These are phyloP conservation scores for Drosophila prolongata DNA, from an alignment of 2,888 invertebrate species.

Conservation along the genomic window DNA sequence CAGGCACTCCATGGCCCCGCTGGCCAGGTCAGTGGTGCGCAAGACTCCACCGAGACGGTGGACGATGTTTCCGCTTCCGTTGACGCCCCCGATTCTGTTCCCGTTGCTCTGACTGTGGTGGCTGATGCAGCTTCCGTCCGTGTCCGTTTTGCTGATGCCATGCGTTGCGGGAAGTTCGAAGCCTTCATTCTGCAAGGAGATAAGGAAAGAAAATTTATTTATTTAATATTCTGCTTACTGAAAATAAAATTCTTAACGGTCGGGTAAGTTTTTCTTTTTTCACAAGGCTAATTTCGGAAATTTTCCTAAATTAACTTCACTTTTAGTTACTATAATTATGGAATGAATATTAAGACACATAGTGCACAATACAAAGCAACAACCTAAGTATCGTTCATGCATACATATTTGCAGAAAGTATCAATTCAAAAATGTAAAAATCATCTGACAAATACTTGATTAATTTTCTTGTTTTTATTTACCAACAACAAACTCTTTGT, in stretches of 20 bases:
- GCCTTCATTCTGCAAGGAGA: slow-evolving; percentile 72
- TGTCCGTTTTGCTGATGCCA: slow-evolving; percentile 64
- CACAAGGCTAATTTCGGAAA: background rate
- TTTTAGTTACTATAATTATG: no score
- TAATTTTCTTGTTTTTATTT: no score
- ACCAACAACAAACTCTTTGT: background rate
- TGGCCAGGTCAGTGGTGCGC: slow-evolving; percentile 58
- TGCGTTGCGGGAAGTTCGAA: slow-evolving; percentile 71
- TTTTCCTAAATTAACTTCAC: no score
- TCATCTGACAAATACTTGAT: no score
- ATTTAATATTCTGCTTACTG: background rate
- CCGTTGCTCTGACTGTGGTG: slow-evolving; percentile 50
- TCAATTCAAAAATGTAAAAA: no score
- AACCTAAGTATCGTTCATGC: no score
- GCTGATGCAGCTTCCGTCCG: slow-evolving; percentile 62
- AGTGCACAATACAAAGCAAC: no score
- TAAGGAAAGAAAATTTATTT: background rate
- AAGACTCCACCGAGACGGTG: slow-evolving; percentile 46
- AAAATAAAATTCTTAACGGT: background rate
- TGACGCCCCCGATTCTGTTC: slow-evolving; percentile 41
- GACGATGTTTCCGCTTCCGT: slow-evolving; percentile 43
- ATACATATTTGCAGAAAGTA: no score
- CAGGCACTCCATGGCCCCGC: slow-evolving; percentile 90
- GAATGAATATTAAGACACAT: no score
- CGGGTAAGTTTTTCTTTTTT: no score